Conservation (phyloP, 2,888 invertebrate genomes). For the Scaptomyza flava region DNA sequence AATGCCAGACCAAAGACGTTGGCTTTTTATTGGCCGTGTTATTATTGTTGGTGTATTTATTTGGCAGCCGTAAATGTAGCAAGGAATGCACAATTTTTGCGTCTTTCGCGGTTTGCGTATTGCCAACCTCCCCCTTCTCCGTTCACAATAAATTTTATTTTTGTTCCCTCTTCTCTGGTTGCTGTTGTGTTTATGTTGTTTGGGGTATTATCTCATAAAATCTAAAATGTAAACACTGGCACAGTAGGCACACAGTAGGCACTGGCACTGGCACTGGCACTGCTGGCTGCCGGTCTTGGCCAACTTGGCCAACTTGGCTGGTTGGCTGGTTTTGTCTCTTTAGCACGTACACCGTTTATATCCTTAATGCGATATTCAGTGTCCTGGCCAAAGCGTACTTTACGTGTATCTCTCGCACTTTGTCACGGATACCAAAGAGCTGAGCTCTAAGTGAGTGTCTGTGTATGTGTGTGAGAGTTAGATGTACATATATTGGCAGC, state of each 20-base stretch:
- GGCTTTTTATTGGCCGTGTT: conserved; percentile 71
- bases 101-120: conserved; percentile 46
- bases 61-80: conserved; percentile 57
- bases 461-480: background rate
- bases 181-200: conserved; percentile 51
- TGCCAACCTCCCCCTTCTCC: background rate
- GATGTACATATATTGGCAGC: conserved; percentile 1
- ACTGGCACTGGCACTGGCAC: background rate
- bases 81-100: conserved; percentile 46
- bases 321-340: conserved; percentile 45
- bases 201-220: conserved; percentile 75
- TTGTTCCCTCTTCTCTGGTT: conserved; percentile 8
- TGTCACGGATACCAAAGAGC: background rate
- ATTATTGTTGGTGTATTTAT: conserved; percentile 75
- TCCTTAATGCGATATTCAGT: conserved; percentile 57
- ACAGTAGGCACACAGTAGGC: conserved; percentile 26
- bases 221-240: conserved; percentile 75
- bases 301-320: conserved; percentile 15
- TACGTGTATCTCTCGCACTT: conserved; percentile 1
- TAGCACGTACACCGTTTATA: conserved; percentile 71
- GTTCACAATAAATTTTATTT: background rate
- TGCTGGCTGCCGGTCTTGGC: conserved; percentile 1
- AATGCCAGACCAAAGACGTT: conserved; percentile 54
- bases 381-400: conserved; percentile 29
- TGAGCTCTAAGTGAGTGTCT: background rate